Percentiles rank a stretch among this genome's conserved stretches.
phyloP scores from a whole-genome alignment of 2,888 invertebrate genomes.

The Limnephilus marmoratus region DNA sequence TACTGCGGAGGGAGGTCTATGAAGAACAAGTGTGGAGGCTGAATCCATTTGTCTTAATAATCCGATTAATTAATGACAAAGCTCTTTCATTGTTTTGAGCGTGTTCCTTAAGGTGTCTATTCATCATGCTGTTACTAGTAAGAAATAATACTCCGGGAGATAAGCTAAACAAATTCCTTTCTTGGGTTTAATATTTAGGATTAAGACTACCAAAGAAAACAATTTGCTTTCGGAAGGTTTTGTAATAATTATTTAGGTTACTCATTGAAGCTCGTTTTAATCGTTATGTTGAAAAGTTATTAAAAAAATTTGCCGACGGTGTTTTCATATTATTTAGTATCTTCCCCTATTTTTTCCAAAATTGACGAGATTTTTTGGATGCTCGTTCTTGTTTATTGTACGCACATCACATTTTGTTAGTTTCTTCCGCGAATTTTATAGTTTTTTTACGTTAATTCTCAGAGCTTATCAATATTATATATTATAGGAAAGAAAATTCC shows the following conservation, averaged over 20 bases:
- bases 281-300: neutral
- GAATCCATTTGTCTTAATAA: slow-evolving; percentile 39
- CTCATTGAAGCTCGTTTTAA: neutral
- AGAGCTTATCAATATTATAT: too few relatives aligned
- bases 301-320: too few relatives aligned
- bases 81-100: slow-evolving; percentile 25
- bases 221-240: neutral
- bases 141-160: slow-evolving; percentile 3
- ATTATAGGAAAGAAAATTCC: too few relatives aligned
- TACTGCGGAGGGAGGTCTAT: neutral
- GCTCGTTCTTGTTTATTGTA: too few relatives aligned
- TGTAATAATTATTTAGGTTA: neutral
- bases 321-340: too few relatives aligned
- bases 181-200: neutral
- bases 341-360: too few relatives aligned
- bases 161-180: slow-evolving; percentile 26
- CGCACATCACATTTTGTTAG: too few relatives aligned
- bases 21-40: slow-evolving; percentile 7
- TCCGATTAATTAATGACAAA: slow-evolving; percentile 45
- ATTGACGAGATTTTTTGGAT: too few relatives aligned
- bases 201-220: neutral
- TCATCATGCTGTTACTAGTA: slow-evolving; percentile 23
- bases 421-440: too few relatives aligned
- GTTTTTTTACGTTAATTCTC: too few relatives aligned
- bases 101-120: slow-evolving; percentile 16